Conservation (phyloP, 2,888 invertebrate species). For the Apocheima hispidaria region DNA sequence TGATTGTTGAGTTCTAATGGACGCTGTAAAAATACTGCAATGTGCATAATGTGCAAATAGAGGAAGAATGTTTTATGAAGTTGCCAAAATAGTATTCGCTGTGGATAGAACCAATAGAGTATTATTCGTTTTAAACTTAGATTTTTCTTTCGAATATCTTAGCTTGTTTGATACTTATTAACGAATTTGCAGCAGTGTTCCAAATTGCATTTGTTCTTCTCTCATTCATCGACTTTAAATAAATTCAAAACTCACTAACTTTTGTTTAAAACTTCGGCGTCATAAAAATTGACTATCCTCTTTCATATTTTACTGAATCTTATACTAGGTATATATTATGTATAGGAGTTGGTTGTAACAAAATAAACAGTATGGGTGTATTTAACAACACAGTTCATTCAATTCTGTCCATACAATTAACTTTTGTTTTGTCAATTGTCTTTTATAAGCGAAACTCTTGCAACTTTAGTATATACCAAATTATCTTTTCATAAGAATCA, state of each 20-base stretch:
- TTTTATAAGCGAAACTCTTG: no score
- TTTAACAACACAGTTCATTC: neutral
- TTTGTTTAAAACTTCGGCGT: slow-evolving; percentile 41
- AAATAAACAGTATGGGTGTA: slow-evolving; percentile 16
- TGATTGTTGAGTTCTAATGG: slow-evolving; percentile 28
- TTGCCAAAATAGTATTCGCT: neutral
- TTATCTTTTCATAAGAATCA: no score
- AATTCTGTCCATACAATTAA: neutral
- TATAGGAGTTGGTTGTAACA: neutral
- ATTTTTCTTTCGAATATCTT: no score
- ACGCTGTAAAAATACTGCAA: slow-evolving; percentile 7
- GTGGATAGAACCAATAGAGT: no score
- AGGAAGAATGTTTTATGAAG: neutral
- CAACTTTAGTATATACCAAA: no score
- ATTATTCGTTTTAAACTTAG: neutral
- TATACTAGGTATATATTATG: slow-evolving; percentile 29
- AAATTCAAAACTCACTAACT: neutral
- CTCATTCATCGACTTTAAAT: neutral
- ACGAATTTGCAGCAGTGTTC: no score
- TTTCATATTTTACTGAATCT: slow-evolving; percentile 47
- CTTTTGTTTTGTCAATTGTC: no score
- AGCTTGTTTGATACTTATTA: no score
- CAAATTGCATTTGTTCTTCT: neutral
- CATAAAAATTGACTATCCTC: slow-evolving; percentile 48
- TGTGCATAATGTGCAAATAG: slow-evolving; percentile 3